Evolutionary conservation across 2,797 vertebrate species (phyloP).

Genomic region (Triplophysa yarkandensis): DNA sequence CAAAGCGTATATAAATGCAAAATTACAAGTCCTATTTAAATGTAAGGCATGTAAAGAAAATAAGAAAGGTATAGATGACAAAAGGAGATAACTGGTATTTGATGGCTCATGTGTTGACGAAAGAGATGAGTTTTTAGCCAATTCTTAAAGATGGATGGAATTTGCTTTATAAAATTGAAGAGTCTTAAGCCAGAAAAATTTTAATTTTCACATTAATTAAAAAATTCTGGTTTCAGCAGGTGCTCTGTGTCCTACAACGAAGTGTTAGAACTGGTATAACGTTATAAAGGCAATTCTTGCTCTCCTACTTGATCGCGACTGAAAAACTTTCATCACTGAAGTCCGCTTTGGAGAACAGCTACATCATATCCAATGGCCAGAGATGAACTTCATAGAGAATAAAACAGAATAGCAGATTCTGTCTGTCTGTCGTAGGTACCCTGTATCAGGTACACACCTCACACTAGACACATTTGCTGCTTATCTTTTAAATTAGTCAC

Average conservation of each 20-base stretch:
- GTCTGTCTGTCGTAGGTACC: not conserved
- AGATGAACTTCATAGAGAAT: constrained; percentile 36
- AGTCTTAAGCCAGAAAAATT: no score
- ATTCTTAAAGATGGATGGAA: no score
- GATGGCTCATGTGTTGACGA: no score
- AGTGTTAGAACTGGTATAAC: not conserved
- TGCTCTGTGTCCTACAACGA: not conserved
- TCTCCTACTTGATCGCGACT: constrained; percentile 18
- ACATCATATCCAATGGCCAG: not conserved
- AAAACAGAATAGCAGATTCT: constrained; percentile 16
- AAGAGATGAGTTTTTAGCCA: no score
- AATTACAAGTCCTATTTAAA: no score
- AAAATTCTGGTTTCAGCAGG: not conserved
- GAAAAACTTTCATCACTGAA: constrained; percentile 30
- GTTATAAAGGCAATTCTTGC: not conserved
- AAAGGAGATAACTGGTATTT: no score
- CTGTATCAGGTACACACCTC: not conserved
- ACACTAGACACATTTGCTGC: not conserved
- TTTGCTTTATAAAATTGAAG: no score
- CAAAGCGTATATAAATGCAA: no score
- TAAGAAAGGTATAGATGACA: no score
- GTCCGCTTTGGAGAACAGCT: constrained; percentile 17
- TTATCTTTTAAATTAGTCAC: not conserved
- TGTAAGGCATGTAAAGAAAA: no score
- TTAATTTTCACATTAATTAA: no score